A percentile compares a stretch with the other conserved stretches of the same genome.
Evolutionary conservation across 2,113 vertebrate species (phyloP).

Genomic region (Chaetorhynchus papuensis): DNA sequence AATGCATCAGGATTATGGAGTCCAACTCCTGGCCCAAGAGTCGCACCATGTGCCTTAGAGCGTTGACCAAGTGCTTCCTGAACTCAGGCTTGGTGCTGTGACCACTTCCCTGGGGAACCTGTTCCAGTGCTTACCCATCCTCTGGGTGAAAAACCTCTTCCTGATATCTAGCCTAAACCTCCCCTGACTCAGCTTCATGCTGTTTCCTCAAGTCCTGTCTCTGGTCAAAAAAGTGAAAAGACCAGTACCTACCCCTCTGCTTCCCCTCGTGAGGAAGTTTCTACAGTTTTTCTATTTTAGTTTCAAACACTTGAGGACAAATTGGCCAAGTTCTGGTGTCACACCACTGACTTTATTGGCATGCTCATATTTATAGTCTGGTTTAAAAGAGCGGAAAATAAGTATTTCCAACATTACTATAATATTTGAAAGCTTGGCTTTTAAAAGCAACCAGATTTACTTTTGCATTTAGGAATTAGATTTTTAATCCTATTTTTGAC

Average conservation of each 20-base stretch:
- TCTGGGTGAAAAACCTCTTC: neutral
- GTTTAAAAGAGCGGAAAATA: neutral
- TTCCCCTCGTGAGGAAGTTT: neutral
- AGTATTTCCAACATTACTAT: neutral
- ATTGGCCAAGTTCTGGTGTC: neutral
- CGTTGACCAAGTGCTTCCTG: accelerated
- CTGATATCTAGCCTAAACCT: neutral
- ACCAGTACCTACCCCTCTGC: neutral
- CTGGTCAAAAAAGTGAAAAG: neutral
- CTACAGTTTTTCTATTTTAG: neutral
- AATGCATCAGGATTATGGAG: neutral
- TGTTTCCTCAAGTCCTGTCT: neutral
- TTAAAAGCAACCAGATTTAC: neutral
- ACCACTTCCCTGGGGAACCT: neutral
- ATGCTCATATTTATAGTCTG: neutral
- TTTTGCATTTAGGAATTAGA: neutral
- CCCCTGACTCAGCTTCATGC: neutral
- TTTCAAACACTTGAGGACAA: neutral
- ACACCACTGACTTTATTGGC: neutral
- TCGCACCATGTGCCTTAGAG: neutral
- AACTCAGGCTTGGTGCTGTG: neutral
- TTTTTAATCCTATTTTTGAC: neutral
- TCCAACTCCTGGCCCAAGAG: neutral
- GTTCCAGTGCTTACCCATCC: neutral
- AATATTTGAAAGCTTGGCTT: neutral